Base-by-base conservation (phyloP, 2,888 invertebrate species). In the Frankliniella fusca region DNA sequence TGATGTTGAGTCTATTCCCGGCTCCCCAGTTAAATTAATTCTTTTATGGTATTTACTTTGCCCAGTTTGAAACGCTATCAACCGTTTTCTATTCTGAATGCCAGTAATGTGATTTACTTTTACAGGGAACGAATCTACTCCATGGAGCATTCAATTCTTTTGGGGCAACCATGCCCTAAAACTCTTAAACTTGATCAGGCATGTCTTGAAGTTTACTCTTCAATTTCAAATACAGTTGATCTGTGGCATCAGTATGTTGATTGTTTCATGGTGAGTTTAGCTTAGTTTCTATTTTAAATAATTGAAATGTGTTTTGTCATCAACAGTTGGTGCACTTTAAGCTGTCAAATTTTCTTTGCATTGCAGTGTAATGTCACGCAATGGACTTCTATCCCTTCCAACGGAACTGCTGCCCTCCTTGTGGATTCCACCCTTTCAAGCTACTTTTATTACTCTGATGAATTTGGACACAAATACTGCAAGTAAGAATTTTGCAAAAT, bases 341-440 rank as follows among this genome's bases (percentile, higher is more conserved):
- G n/a, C n/a, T 80, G 50, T 80, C 20, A 8, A 48, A 70, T 27
- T 80, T 38, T 81, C 48, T 80, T 27, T 50, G 83, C 83, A 82
- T 84, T 86, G 8, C 82, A 89, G 88, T 89, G 89, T 83, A 83
- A 86, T 82, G 86, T 85, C 48, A 65, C 85, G 81, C 84, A 84
- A 61, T 84, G 84, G 83, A 84, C 84, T 50, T 85, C 84, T 83
- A 83, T 88, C 81, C 54, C 85, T 38, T 83, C 85, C 9, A 84
- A 86, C 48, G 85, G 83, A 28, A 87, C 86, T 82, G 85, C 84
- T 0, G 85, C 86, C 27, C 83, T 88, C 7, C 84, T 87, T 76
- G 81, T 87, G 80, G 84, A 87, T 27, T 87, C 88, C 20, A 86
- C 86, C 83, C 86, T 86, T 83, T 86, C 87, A 49, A 83, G 86